phyloP scores from a whole-genome alignment of 2,797 vertebrate genomes.

The Phyllotis vaccarum region DNA sequence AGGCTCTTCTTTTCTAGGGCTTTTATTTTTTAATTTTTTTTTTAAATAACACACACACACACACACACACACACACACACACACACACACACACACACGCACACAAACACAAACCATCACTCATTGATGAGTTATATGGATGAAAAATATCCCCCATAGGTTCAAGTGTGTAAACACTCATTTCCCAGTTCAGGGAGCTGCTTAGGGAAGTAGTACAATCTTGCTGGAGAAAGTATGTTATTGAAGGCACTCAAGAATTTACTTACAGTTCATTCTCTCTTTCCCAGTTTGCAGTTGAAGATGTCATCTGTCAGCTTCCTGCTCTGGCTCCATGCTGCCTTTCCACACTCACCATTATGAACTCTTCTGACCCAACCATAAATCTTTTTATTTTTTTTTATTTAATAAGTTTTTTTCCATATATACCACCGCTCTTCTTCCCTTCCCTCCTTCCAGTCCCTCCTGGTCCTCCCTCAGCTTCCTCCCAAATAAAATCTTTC shows the following conservation, averaged over 20 bases:
- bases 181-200: neutral
- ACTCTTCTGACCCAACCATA: neutral
- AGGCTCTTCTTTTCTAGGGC: constrained; percentile 27
- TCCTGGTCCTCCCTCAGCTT: too few relatives aligned
- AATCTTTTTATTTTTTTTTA: too few relatives aligned
- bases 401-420: too few relatives aligned
- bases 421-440: too few relatives aligned
- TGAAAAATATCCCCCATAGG: neutral
- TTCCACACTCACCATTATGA: neutral
- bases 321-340: neutral
- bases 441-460: too few relatives aligned
- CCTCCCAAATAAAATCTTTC: neutral
- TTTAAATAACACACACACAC: neutral
- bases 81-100: neutral
- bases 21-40: constrained; percentile 54
- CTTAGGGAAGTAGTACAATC: neutral
- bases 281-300: neutral
- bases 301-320: neutral
- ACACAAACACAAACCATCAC: neutral
- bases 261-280: neutral
- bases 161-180: neutral
- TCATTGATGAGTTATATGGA: neutral
- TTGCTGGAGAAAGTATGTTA: neutral
- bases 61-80: neutral
- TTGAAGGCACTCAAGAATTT: neutral